Evolutionary conservation across 2,113 vertebrate genomes (phyloP).

Genomic region (Grammatotria lemairii): DNA sequence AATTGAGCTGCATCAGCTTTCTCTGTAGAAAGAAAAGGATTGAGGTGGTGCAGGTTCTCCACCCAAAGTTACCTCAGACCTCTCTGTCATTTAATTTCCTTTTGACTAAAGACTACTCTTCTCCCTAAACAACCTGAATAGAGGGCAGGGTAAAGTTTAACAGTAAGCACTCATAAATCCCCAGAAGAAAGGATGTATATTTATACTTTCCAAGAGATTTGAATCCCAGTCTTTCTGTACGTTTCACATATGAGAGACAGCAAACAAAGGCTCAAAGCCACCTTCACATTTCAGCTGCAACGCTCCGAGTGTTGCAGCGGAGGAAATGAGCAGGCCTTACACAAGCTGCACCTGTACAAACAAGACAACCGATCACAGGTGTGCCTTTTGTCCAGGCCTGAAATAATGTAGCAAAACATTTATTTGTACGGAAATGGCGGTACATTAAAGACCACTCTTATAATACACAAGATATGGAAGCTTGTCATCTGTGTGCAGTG

Average conservation of each 20-base stretch:
- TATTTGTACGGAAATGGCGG: not conserved
- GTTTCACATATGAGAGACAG: not conserved
- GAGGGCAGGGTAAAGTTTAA: not conserved
- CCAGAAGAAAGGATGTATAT: not conserved
- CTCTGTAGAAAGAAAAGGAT: not conserved
- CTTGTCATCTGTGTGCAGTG: not conserved
- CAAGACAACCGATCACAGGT: not conserved
- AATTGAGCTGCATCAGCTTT: not conserved
- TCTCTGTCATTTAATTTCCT: not conserved
- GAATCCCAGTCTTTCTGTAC: not conserved
- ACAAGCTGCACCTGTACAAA: not conserved
- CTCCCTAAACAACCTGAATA: not conserved
- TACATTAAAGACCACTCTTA: not conserved
- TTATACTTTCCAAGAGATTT: not conserved
- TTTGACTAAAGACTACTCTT: not conserved
- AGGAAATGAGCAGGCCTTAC: not conserved
- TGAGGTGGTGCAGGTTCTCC: not conserved
- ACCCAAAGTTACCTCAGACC: not conserved
- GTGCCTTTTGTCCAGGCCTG: not conserved
- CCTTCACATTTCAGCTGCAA: not conserved
- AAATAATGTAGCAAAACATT: not conserved
- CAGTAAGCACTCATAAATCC: not conserved
- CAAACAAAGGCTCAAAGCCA: not conserved
- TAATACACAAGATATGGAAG: not conserved
- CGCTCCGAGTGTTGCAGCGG: not conserved